Base-by-base conservation (phyloP, 2,888 invertebrate species). In the Chloroclystis v-ata region DNA sequence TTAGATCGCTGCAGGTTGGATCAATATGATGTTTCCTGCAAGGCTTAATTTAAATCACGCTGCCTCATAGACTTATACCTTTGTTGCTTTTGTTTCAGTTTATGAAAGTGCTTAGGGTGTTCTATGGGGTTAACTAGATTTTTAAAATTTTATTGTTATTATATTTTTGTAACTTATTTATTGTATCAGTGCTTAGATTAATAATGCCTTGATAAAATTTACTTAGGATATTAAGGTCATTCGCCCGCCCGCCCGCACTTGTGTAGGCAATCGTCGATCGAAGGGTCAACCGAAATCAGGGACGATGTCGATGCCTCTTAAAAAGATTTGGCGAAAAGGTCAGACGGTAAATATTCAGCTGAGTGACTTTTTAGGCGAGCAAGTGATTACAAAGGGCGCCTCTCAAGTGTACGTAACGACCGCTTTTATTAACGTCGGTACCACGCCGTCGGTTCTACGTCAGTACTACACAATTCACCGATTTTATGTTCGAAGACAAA, bases 1-100 rank as follows among this genome's bases (percentile, higher is more conserved):
- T 54, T 59, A 59, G 59, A 53, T 39, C 29, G 51, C 47, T 54
- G 56, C 54, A 53, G 33, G 46, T 26, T 28, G 29, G 54, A 48
- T 58, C 58, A 43, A 58, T 58, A 58, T 30, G 14, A 43, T 11
- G 25, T 26, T 43, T 43, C 35, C 43, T 37, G 10, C 10, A 1
- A 11, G 10, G 10, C 20, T 10, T 24, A 10, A 8, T 8, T 26
- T 26, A 8, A 26, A 35, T 11, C 11, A 35, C 16, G 20, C 7
- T 11, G 26, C 2, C 10, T 11, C 6, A n/a, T 38, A 8, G 10
- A 32, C 9, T 33, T 33, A 4, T 9, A 30, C 8, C 30, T 9
- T 14, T n/a, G 4, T 32, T 9, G 4, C 9, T 14, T 3, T 11
- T 10, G 10, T 11, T 6, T 6, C 5, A n/a, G n/a, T n/a, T n/a